These are phyloP conservation scores for Leucosticte australis DNA, from an alignment of 2,113 vertebrate genomes.

Conservation along the genomic window DNA sequence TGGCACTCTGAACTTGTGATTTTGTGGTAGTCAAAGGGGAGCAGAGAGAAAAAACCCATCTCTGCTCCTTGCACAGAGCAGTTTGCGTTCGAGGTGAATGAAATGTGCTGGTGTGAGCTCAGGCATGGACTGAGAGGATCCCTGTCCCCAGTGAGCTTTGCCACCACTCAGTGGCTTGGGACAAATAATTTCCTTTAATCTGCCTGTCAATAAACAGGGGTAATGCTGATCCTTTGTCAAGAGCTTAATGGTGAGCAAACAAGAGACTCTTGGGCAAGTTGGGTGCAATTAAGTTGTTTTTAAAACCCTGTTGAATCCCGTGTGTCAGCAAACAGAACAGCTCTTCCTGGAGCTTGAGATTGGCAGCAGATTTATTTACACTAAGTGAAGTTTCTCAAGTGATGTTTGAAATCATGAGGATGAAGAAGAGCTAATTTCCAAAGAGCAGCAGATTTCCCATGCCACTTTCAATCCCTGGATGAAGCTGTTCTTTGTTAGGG, in stretches of 20 bases:
- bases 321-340: not conserved
- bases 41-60: not conserved
- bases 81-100: not conserved
- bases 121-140: not conserved
- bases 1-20: fast-evolving
- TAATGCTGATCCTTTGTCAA: not conserved
- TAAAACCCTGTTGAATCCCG: not conserved
- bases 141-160: not conserved
- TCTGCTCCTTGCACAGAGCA: not conserved
- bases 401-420: not conserved
- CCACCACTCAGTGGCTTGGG: not conserved
- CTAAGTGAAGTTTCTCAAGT: not conserved
- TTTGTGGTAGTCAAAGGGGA: too few relatives aligned
- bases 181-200: not conserved
- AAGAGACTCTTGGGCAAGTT: not conserved
- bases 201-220: not conserved
- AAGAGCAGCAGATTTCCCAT: not conserved
- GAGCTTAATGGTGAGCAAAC: not conserved
- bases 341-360: not conserved
- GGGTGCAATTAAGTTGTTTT: not conserved
- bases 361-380: not conserved
- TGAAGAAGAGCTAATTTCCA: not conserved
- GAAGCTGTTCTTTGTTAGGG: not conserved
- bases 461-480: not conserved
- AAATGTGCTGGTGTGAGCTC: not conserved